Evolutionary conservation across 2,888 invertebrate species (phyloP).

Genomic region (Penaeus monodon): DNA sequence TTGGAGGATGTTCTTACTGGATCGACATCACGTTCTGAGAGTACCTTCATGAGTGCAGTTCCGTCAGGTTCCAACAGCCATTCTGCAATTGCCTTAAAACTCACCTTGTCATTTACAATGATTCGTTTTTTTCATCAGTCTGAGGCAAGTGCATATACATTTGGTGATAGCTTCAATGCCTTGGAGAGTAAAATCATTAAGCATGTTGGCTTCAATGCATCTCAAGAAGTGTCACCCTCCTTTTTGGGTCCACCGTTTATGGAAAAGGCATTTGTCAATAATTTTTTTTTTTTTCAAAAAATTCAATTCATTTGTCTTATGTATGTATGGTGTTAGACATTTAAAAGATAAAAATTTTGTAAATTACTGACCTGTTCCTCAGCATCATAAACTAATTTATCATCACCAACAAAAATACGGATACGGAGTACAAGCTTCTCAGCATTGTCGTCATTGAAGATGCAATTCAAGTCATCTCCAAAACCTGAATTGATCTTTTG

Average conservation of each 20-base stretch:
- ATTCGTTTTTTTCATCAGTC: conserved; percentile 98
- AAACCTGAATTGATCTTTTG: conserved; percentile 99
- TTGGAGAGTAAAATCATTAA: conserved; percentile 98
- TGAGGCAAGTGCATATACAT: conserved; percentile 99
- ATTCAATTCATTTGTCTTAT: not conserved
- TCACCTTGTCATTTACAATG: conserved; percentile 95
- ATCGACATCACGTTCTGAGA: conserved; percentile 97
- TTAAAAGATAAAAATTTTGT: not conserved
- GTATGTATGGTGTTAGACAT: not conserved
- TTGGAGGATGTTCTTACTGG: conserved; percentile 97
- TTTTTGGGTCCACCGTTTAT: conserved; percentile 88
- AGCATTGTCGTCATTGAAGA: conserved; percentile 99
- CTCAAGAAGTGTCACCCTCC: conserved; percentile 99
- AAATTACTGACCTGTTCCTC: conserved; percentile 76
- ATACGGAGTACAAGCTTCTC: conserved; percentile 97
- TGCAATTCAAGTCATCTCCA: conserved; percentile 98
- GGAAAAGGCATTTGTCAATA: not conserved
- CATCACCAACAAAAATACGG: conserved; percentile 97
- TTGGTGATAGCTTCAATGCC: conserved; percentile 97
- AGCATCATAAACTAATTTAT: conserved; percentile 82
- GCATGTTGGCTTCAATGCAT: conserved; percentile 98
- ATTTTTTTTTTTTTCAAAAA: not conserved
- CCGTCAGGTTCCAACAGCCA: conserved; percentile 99
- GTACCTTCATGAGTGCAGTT: conserved; percentile 92
- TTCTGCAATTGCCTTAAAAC: conserved; percentile 90